These are phyloP conservation scores for Sanderia malayensis DNA, from an alignment of 30 jellyfish, hydroid and myxozoan genomes.

Conservation along the genomic window DNA sequence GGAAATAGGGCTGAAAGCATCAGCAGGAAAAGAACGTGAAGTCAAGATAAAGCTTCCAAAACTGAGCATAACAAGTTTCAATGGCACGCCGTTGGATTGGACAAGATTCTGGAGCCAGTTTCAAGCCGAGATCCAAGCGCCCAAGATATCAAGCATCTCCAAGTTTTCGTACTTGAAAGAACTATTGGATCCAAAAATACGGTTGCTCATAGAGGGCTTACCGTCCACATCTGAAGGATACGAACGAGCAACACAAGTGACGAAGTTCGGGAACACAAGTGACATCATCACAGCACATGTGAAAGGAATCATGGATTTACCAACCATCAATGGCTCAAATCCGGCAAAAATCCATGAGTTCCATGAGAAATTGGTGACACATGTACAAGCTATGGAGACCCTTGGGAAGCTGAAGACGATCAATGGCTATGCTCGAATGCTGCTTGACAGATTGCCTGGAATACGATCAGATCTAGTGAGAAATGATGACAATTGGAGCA, in stretches of 20 bases:
- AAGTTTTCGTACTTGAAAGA: conserved; percentile 29
- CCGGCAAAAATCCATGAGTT: conserved; percentile 32
- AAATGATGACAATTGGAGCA: conserved; percentile 49
- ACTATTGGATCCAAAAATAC: conserved; percentile 20
- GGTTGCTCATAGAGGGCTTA: conserved; percentile 7
- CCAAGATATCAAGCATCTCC: conserved; percentile 13
- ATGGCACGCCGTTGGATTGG: conserved; percentile 47
- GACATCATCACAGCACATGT: conserved; percentile 46
- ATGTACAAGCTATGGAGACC: conserved; percentile 62
- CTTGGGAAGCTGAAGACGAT: conserved; percentile 48
- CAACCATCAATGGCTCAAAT: conserved; percentile 30
- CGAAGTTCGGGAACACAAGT: conserved; percentile 45
- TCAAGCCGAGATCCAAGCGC: conserved; percentile 33
- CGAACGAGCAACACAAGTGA: conserved; percentile 20
- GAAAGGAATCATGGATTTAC: conserved; percentile 15
- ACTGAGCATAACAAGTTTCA: conserved; percentile 21
- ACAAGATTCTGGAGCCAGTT: conserved; percentile 36
- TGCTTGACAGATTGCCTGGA: conserved; percentile 60
- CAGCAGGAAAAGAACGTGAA: not conserved
- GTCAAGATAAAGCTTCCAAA: conserved; percentile 5
- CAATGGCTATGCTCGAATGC: conserved; percentile 30
- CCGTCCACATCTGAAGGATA: conserved; percentile 40
- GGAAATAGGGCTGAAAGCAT: conserved; percentile 8
- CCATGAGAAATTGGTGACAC: conserved; percentile 11
- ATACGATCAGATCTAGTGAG: conserved; percentile 54